Base-by-base conservation (phyloP, 92 coral and sea anemone genomes). In the Phenganax marumi region DNA sequence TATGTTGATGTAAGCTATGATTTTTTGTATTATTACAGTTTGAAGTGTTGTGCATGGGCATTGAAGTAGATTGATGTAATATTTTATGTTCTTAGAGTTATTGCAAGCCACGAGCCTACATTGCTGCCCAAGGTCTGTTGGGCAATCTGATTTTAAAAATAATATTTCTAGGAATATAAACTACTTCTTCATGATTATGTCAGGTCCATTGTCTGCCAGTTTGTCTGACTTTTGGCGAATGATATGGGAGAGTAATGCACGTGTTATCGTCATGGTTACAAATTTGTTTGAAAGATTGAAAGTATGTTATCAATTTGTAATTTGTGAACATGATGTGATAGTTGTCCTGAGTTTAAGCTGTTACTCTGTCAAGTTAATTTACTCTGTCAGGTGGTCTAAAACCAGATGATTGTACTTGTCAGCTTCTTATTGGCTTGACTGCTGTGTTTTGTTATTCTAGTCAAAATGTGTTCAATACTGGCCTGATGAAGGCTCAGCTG, bases 201-300 rank as follows among this genome's bases (percentile, higher is more conserved):
- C 54, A 95, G 98, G 98, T 39, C 98, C 98, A 33, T 72, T 92
- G 78, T 84, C 91, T 43, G 86, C 90, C 51, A 95, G 97, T 19
- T 84, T 93, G 61, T 81, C 53, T 18, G 98, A 95, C 66, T 95
- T 95, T 71, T 95, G 98, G 98, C 89, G 97, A 73, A 95, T 95
- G 98, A 86, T 95, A 19, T 95, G 98, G 98, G 98, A 95, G 66
- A 92, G 89, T 84, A 92, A 95, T 79, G 86, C 89, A 66, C 83
- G 90, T 62, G 97, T 95, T 5, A 76, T 95, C 54, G 98, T 92
- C 7, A 95, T 95, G 98, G 91, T 92, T n/a, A 95, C 98, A 46
- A 95, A 92, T 52, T 85, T 95, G 52, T 87, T 92, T 13, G 98
- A 95, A 82, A 92, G 87, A 86, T 93, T 92, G 70, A 82, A 93